Evolutionary conservation across 2,888 invertebrate genomes (phyloP), one percentile per base, ranked within the genome.

Genomic region (Tinea semifulvella): DNA sequence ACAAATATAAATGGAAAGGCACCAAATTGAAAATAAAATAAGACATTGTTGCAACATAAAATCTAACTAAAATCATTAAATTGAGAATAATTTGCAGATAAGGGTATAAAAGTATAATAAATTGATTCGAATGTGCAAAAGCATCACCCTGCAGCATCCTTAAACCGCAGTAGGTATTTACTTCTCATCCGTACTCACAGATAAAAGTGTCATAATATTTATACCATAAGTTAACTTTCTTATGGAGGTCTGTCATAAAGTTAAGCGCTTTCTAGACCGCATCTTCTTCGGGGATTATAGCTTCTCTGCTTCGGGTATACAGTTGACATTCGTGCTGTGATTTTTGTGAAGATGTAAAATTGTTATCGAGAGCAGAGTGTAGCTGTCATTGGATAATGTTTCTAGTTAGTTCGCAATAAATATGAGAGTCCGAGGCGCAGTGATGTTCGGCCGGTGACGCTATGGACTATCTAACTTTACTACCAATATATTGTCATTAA

Each of bases 401-500:
- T 68, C 76, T 76, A 76, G 75, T 74, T 68, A 57, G 73, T 69
- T 77, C 52, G 75, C 75, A 68, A 73, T 79, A 77, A 71, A 79
- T 68, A 69, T 71, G 69, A 79, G 70, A 75, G 66, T 73, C 63
- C 63, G 61, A 56, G 55, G 55, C 54, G 49, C 56, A 57, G 59
- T 66, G 75, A 71, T 72, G 74, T 73, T 68, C 65, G 60, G 60
- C 60, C 62, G 65, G 69, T 76, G 76, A 77, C 73, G 72, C 65
- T 63, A 67, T 65, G 67, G 74, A 70, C 79, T 76, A 79, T 80
- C 80, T 77, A 76, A 79, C 75, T 80, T 80, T 79, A 79, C 77
- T 73, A 77, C 76, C 80, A 79, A 80, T 80, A 80, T 80, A 79
- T 80, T 79, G 80, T 80, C 79, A 80, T 80, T 79, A 80, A 75